phyloP scores from a whole-genome alignment of 2,888 invertebrate species.

The Eupithecia dodoneata region DNA sequence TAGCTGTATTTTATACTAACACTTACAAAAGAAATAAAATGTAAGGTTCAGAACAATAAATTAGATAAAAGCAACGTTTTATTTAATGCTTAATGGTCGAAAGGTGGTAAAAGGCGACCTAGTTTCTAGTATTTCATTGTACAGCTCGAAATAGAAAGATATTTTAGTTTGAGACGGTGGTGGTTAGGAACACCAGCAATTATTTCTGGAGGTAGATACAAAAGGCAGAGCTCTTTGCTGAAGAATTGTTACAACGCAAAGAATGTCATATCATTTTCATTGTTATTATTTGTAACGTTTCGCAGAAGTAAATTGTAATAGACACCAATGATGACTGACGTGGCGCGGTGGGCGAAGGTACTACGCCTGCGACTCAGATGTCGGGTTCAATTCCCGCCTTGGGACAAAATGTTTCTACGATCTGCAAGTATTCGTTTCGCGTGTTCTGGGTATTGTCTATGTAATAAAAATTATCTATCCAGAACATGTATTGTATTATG shows the following conservation, averaged over 20 bases:
- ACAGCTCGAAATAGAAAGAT: conserved; percentile 8
- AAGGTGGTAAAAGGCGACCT: conserved; percentile 21
- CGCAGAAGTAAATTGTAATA: neutral
- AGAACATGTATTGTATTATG: too few relatives aligned
- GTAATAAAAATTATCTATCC: too few relatives aligned
- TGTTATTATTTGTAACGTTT: neutral
- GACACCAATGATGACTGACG: too few relatives aligned
- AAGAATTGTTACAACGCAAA: neutral
- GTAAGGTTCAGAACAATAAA: conserved; percentile 8
- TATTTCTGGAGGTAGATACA: conserved; percentile 15
- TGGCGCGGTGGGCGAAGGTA: too few relatives aligned
- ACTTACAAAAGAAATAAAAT: conserved; percentile 12
- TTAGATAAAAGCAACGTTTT: conserved; percentile 4
- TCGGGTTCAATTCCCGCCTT: too few relatives aligned
- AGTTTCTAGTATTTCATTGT: conserved; percentile 16
- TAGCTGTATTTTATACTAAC: neutral
- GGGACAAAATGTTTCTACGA: too few relatives aligned
- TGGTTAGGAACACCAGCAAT: conserved; percentile 20
- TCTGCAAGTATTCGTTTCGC: too few relatives aligned
- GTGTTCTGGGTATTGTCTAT: too few relatives aligned
- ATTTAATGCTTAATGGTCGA: conserved; percentile 13
- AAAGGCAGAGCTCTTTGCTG: conserved; percentile 9
- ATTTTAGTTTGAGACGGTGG: conserved; percentile 14
- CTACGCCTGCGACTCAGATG: too few relatives aligned
- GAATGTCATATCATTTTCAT: neutral